phyloP scores from a whole-genome alignment of 2,797 vertebrate species.

The Steatocranus sp. region DNA sequence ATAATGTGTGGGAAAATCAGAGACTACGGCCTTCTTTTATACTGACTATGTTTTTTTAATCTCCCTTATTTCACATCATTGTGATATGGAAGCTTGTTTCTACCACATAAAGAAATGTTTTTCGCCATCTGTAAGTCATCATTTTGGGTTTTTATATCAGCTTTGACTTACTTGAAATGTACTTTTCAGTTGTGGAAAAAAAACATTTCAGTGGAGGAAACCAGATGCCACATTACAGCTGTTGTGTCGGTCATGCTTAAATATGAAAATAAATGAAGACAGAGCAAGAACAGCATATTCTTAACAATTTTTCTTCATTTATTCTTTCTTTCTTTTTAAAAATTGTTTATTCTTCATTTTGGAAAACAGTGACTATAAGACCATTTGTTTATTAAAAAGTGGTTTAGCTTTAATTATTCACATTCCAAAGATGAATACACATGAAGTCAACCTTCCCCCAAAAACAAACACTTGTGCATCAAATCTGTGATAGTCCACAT shows the following conservation, averaged over 20 bases:
- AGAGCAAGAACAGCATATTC: neutral
- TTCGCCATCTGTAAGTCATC: neutral
- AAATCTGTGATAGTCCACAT: neutral
- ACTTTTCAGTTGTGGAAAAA: neutral
- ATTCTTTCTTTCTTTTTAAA: neutral
- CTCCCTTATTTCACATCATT: neutral
- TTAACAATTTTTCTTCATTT: neutral
- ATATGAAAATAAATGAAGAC: neutral
- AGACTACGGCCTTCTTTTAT: neutral
- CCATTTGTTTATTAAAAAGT: neutral
- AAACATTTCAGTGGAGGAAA: neutral
- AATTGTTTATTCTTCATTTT: neutral
- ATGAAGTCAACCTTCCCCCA: accelerated
- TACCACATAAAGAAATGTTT: neutral
- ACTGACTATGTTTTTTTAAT: neutral
- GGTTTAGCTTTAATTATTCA: constrained; percentile 20
- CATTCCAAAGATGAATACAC: neutral
- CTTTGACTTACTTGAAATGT: neutral
- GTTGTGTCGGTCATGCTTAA: neutral
- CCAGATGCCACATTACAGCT: neutral
- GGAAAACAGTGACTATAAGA: neutral
- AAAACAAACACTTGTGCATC: neutral
- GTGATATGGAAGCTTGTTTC: neutral
- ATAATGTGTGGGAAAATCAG: neutral
- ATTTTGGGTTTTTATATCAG: neutral